Base-by-base conservation (phyloP, 2,113 vertebrate species). In the Gambusia affinis region DNA sequence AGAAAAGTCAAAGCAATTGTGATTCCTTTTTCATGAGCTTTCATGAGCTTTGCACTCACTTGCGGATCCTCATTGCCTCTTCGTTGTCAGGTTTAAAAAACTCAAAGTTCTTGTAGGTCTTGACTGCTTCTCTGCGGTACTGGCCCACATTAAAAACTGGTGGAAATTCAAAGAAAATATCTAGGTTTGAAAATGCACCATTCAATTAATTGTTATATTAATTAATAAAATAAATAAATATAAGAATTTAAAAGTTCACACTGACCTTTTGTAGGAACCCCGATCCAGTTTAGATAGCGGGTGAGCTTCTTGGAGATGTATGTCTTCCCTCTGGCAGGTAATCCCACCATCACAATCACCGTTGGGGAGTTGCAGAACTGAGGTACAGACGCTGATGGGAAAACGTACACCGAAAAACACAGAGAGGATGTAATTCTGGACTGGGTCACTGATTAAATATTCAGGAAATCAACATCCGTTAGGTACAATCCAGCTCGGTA, bases 271-370 rank as follows among this genome's bases (percentile, higher is more conserved):
- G 97, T 97, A 0, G 95, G 94, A 60, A 94, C 96, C 15, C 97
- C 96, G 24, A 97, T 97, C 96, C 97, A 97, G 87, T 97, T 98
- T 65, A 97, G 94, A 83, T 98, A 98, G n/a, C 95, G 93, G 1
- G 97, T 97, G 72, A 98, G 95, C 79, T 98, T 97, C 68, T 94
- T 96, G 70, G 96, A 96, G 85, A 97, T 98, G 85, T 96, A 97
- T 0, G 97, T 98, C 88, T 98, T 98, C 69, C 97, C 97, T 70
- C 96, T 92, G 70, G 96, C 96, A 1, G 97, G 97, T 35, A 98
- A 83, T 29, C 96, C 96, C 76, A 98, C 96, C 96, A 97, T 95
- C 71, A 97, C 96, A 60, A 98, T 95, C 94, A 98, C 89, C 0
- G 95, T 97, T 14, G 97, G 97, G 22, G 96, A 97, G 89, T 97